phyloP scores from a whole-genome alignment of 2,113 vertebrate species.

The Erythrocercus mccallii region DNA sequence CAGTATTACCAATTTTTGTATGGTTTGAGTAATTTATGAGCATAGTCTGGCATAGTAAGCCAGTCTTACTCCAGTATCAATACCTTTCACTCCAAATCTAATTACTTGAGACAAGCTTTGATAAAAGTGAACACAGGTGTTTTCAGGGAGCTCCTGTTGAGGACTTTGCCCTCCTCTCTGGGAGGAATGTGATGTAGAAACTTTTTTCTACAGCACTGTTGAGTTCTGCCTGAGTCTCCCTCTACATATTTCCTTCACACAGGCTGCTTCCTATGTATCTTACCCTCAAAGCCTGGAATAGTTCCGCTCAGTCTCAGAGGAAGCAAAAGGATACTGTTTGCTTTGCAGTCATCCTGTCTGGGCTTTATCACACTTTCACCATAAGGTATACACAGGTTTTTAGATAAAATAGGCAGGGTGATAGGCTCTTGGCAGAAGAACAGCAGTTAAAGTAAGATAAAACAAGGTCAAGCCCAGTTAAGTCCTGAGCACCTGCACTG shows the following conservation, averaged over 20 bases:
- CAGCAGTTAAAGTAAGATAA: neutral
- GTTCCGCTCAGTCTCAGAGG: accelerated
- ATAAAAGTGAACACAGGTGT: neutral
- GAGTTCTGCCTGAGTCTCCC: neutral
- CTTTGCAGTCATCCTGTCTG: neutral
- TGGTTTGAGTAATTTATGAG: neutral
- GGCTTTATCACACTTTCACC: neutral
- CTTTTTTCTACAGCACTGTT: neutral
- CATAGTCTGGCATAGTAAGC: neutral
- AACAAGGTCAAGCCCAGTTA: neutral
- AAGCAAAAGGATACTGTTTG: neutral
- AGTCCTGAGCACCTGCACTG: neutral
- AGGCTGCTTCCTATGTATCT: neutral
- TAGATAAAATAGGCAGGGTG: neutral
- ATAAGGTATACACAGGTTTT: neutral
- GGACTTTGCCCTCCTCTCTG: neutral
- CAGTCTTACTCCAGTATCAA: neutral
- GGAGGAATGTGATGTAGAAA: neutral
- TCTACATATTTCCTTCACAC: neutral
- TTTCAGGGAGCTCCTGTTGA: neutral
- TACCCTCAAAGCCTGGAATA: neutral
- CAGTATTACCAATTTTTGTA: neutral
- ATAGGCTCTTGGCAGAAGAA: neutral
- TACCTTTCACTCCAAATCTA: neutral
- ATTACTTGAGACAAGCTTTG: neutral